These are phyloP conservation scores for Salpingus planirostris DNA, from an alignment of 2,888 invertebrate species.

Conservation along the genomic window DNA sequence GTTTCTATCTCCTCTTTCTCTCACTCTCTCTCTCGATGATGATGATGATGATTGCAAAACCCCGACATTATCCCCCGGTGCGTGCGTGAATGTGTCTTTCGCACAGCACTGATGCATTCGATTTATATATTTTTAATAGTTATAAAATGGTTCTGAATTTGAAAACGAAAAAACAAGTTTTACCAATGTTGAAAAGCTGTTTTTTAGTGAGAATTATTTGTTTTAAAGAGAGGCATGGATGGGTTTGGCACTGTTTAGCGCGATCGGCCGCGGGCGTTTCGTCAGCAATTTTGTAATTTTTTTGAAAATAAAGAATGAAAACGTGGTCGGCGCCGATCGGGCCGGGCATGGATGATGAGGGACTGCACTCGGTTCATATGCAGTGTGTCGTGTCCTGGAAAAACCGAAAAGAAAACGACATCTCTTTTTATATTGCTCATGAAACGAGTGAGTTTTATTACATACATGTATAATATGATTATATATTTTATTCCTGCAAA, in stretches of 20 bases:
- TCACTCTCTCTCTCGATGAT: too few relatives aligned
- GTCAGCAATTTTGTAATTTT: too few relatives aligned
- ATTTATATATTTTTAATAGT: too few relatives aligned
- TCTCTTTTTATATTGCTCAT: too few relatives aligned
- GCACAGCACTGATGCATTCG: too few relatives aligned
- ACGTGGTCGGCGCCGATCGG: too few relatives aligned
- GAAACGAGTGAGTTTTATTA: constrained; percentile 38
- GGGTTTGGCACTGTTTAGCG: constrained; percentile 35
- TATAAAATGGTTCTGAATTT: too few relatives aligned
- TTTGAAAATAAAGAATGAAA: too few relatives aligned
- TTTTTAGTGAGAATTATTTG: constrained; percentile 18
- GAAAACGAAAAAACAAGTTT: too few relatives aligned
- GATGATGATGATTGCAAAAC: constrained; percentile 21
- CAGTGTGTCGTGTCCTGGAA: constrained; percentile 26
- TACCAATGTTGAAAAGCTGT: constrained; percentile 13
- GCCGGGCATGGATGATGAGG: constrained; percentile 35
- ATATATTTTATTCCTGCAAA: constrained; percentile 74
- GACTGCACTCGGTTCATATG: constrained; percentile 36
- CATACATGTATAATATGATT: constrained; percentile 49
- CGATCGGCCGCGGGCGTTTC: constrained; percentile 18
- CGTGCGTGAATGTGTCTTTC: constrained; percentile 26
- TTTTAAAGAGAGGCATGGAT: constrained; percentile 19
- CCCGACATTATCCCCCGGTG: constrained; percentile 34
- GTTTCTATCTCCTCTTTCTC: too few relatives aligned
- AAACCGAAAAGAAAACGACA: too few relatives aligned